Evolutionary conservation across 1,140 invertebrate genomes (phyloP).

Genomic region (Drosophila teissieri): DNA sequence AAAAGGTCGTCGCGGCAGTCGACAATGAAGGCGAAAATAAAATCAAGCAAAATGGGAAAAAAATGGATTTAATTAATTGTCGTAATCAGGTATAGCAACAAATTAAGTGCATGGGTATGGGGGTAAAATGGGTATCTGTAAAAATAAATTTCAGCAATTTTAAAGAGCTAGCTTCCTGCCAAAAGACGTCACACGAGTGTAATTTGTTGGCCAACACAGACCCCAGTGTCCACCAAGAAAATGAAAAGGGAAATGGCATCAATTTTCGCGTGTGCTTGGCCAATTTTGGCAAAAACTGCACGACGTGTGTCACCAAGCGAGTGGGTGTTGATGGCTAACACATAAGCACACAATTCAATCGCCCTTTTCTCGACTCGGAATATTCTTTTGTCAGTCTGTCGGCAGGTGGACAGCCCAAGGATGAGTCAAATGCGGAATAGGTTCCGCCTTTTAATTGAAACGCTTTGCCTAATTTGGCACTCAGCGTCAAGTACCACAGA

Average conservation of each 20-base stretch:
- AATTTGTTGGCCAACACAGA: slow-evolving; percentile 37
- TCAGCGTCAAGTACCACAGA: slow-evolving; percentile 32
- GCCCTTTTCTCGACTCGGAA: slow-evolving; percentile 25
- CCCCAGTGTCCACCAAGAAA: slow-evolving; percentile 2
- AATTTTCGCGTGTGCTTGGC: slow-evolving; percentile 16
- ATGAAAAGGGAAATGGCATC: slow-evolving; percentile 60
- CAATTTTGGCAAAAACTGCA: slow-evolving; percentile 36
- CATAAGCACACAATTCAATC: neutral
- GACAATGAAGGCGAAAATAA: slow-evolving; percentile 30
- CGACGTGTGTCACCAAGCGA: slow-evolving; percentile 35
- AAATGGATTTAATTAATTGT: slow-evolving; percentile 52
- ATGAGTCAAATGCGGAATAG: slow-evolving; percentile 33
- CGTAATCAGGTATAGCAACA: slow-evolving; percentile 40
- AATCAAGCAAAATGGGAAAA: slow-evolving; percentile 3
- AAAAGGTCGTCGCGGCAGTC: slow-evolving; percentile 12
- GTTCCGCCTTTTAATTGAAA: slow-evolving; percentile 43
- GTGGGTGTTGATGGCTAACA: slow-evolving; percentile 54
- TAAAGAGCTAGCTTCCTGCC: slow-evolving; percentile 24
- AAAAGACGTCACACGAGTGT: slow-evolving; percentile 42
- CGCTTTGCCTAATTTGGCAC: slow-evolving; percentile 44
- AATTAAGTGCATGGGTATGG: slow-evolving; percentile 18
- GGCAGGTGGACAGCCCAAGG: slow-evolving; percentile 41
- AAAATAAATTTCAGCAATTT: slow-evolving; percentile 42
- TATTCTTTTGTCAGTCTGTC: slow-evolving; percentile 44
- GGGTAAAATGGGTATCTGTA: slow-evolving; percentile 1